phyloP scores from a whole-genome alignment of 2,113 vertebrate genomes.

The Empidonax alnorum region DNA sequence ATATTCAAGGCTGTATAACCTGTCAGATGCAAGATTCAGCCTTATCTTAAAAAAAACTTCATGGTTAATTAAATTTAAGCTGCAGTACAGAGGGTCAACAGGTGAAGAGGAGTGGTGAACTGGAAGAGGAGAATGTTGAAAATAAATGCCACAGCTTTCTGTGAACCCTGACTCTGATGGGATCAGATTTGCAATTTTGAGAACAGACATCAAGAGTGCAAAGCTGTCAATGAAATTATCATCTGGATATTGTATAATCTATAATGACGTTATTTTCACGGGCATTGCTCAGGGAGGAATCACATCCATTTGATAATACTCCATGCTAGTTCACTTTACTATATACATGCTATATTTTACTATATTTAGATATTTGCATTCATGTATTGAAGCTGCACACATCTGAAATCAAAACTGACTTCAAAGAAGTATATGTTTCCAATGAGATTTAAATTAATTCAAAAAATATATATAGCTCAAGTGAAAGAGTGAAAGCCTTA shows the following conservation, averaged over 20 bases:
- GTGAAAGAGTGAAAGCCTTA: neutral
- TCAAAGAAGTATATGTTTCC: neutral
- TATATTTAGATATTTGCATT: neutral
- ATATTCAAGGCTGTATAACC: neutral
- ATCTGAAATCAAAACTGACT: neutral
- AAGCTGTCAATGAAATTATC: neutral
- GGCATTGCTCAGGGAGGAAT: neutral
- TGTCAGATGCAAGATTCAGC: neutral
- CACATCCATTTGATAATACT: neutral
- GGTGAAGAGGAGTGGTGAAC: neutral
- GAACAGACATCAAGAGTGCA: neutral
- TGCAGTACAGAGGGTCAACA: neutral
- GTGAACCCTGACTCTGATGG: neutral
- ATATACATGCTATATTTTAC: neutral
- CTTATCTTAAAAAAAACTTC: neutral
- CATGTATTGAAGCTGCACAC: neutral
- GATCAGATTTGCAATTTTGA: neutral
- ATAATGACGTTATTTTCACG: neutral
- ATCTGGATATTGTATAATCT: neutral
- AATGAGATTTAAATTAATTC: neutral
- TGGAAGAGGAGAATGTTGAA: neutral
- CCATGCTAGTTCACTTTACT: neutral
- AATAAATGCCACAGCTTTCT: slow-evolving; percentile 4
- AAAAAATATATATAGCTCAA: neutral
- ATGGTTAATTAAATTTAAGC: neutral